Conservation (phyloP, 2,797 vertebrate species). For the Bradypodion ventrale region DNA sequence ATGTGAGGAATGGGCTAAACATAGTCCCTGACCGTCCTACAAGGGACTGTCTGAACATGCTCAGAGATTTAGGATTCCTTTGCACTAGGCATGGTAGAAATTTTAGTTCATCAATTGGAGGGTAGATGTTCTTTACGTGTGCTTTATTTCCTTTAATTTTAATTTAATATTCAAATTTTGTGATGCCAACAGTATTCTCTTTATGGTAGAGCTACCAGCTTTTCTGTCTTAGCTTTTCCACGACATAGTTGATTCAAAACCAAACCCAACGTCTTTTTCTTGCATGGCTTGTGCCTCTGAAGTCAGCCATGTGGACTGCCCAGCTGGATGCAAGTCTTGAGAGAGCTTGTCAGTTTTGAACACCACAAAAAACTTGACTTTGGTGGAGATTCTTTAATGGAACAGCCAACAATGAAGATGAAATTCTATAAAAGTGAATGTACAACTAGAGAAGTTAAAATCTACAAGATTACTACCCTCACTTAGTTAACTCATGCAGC, state of each 20-base stretch:
- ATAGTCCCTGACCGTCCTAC: no score
- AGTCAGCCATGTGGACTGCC: not conserved
- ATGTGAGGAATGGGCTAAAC: no score
- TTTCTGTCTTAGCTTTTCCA: not conserved
- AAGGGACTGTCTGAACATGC: no score
- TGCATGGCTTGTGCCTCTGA: not conserved
- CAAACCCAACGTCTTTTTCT: not conserved
- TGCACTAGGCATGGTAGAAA: not conserved
- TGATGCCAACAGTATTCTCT: not conserved
- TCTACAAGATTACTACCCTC: not conserved
- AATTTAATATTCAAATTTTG: no score
- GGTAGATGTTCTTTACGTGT: not conserved
- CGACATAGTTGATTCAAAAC: constrained; percentile 8
- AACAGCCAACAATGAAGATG: not conserved
- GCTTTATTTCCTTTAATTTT: no score
- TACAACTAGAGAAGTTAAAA: not conserved
- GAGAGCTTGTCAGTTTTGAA: not conserved
- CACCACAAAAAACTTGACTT: not conserved
- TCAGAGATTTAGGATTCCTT: no score
- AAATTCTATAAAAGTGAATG: not conserved
- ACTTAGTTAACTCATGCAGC: not conserved
- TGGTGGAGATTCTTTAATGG: not conserved
- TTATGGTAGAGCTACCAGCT: no score
- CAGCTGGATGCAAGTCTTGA: not conserved
- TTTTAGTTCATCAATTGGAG: not conserved